Percentiles rank a stretch among this genome's conserved stretches.
These are phyloP conservation scores for Chloropsis cyanopogon DNA, from an alignment of 2,113 vertebrate species.

Conservation along the genomic window DNA sequence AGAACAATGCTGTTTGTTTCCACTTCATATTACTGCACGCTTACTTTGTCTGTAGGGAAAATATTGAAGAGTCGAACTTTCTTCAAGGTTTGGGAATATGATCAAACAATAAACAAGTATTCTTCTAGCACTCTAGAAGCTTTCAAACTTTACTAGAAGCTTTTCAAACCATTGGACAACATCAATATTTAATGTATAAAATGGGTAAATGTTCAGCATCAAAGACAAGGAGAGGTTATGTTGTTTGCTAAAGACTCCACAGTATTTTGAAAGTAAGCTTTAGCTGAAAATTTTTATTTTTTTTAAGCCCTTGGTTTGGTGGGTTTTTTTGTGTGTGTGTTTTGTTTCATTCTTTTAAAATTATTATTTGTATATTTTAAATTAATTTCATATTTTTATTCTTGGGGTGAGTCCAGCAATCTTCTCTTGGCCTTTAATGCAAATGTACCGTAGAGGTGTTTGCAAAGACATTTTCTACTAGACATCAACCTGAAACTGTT, in stretches of 20 bases:
- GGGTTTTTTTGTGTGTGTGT: accelerated
- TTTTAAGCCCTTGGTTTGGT: not conserved
- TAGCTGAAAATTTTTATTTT: not conserved
- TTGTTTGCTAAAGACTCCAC: not conserved
- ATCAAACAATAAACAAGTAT: not conserved
- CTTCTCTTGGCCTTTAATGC: not conserved
- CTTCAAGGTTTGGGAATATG: not conserved
- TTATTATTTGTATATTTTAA: not conserved
- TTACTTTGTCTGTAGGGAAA: not conserved
- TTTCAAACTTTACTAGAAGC: not conserved
- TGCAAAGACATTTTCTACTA: not conserved
- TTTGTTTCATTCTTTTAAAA: not conserved
- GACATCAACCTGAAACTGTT: not conserved
- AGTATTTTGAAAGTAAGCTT: not conserved
- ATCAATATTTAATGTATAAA: not conserved
- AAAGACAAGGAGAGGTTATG: not conserved
- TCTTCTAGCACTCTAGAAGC: not conserved
- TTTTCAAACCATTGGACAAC: not conserved
- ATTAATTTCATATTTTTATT: not conserved
- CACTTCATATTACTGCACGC: not conserved
- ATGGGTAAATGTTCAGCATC: not conserved
- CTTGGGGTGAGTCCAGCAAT: not conserved
- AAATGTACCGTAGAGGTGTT: not conserved
- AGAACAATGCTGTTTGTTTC: not conserved
- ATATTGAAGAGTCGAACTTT: not conserved